These are phyloP conservation scores for Gadopsis bispinosus DNA, from an alignment of 2,797 vertebrate species.

Conservation along the genomic window DNA sequence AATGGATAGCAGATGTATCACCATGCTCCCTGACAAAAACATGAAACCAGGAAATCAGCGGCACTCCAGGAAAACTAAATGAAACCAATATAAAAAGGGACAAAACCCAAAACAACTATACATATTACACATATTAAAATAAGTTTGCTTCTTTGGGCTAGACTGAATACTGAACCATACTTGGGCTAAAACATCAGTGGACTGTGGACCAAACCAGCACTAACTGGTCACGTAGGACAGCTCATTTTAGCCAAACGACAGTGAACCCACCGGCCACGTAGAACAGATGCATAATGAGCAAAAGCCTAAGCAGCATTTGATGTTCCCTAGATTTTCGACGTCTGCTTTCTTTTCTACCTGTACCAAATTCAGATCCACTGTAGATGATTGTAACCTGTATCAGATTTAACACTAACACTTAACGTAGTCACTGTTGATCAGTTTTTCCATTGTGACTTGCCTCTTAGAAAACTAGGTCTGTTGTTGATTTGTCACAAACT, in stretches of 20 bases:
- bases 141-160: not conserved
- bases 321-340: not conserved
- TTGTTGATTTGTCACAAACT: not conserved
- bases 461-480: not conserved
- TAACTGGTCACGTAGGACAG: not conserved
- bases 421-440: not conserved
- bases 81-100: not conserved
- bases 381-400: not conserved
- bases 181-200: not conserved
- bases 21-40: not conserved
- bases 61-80: not conserved
- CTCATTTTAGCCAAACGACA: not conserved
- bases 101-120: not conserved
- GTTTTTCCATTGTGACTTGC: not conserved
- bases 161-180: not conserved
- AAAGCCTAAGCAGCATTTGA: not conserved
- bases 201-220: not conserved
- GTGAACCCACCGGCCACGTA: not conserved
- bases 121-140: not conserved
- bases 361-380: not conserved
- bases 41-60: not conserved
- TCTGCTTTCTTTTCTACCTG: not conserved
- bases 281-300: slow-evolving; percentile 5
- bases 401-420: not conserved
- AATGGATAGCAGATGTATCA: slow-evolving; percentile 22